A percentile compares a stretch with the other conserved stretches of the same genome.
phyloP scores from a whole-genome alignment of 2,113 vertebrate genomes.

The Sphaerodactylus townsendi region DNA sequence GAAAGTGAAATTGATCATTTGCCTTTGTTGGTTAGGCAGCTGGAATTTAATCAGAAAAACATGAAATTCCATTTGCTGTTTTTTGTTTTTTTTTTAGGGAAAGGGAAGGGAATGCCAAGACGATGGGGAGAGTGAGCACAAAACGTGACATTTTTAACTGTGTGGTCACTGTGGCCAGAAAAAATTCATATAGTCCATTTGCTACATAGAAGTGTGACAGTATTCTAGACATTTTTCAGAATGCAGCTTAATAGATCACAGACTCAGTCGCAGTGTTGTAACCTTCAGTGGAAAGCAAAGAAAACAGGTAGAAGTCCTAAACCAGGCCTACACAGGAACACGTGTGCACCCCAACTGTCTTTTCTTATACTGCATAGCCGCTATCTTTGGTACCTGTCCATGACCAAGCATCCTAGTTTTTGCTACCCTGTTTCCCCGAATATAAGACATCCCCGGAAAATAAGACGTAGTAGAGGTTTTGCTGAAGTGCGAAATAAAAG shows the following conservation, averaged over 20 bases:
- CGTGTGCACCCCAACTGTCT: too few species aligned
- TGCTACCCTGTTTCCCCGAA: too few species aligned
- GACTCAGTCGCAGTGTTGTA: neutral
- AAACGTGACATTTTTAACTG: neutral
- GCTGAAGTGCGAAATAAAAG: too few species aligned
- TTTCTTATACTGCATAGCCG: neutral
- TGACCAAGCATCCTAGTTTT: neutral
- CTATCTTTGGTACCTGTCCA: neutral
- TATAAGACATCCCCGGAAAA: too few species aligned
- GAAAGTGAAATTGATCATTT: slow-evolving; percentile 64
- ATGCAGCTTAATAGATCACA: neutral
- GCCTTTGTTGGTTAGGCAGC: neutral
- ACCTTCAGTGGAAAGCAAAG: neutral
- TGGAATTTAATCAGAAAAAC: slow-evolving; percentile 57
- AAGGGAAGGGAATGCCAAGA: neutral
- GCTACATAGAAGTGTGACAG: neutral
- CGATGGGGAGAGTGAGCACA: neutral
- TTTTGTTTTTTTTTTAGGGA: too few species aligned
- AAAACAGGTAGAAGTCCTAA: neutral
- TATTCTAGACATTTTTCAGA: neutral
- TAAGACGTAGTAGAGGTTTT: too few species aligned
- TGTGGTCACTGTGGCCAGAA: neutral
- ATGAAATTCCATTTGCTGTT: slow-evolving; percentile 12
- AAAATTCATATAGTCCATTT: neutral
- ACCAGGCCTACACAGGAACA: neutral